Evolutionary conservation across 2,113 vertebrate species (phyloP).

Genomic region (Aptenodytes patagonicus): DNA sequence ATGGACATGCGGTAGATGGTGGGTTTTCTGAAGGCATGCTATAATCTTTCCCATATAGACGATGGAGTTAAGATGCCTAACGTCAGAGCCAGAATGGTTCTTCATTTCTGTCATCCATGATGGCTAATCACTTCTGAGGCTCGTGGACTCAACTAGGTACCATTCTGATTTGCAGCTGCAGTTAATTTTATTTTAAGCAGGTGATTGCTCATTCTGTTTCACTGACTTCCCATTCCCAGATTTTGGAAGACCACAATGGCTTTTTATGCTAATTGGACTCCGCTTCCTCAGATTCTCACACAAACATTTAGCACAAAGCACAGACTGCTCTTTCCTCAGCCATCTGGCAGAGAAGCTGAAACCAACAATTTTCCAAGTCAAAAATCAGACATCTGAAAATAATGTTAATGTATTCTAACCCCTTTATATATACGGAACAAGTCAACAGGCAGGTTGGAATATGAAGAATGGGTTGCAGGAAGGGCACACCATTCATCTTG

Average conservation of each 20-base stretch:
- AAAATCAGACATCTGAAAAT: slow-evolving; percentile 66
- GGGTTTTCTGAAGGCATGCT: not conserved
- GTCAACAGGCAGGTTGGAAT: not conserved
- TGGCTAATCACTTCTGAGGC: not conserved
- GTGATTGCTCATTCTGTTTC: slow-evolving; percentile 16
- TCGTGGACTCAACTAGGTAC: not conserved
- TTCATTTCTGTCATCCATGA: not conserved
- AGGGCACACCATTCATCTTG: not conserved
- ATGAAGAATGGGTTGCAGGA: not conserved
- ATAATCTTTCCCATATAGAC: not conserved
- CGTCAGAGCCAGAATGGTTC: not conserved
- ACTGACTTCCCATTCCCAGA: not conserved
- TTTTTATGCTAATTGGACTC: slow-evolving; percentile 68
- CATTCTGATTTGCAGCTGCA: not conserved
- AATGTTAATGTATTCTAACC: slow-evolving; percentile 46
- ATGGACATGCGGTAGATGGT: rapidly evolving
- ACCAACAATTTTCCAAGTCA: slow-evolving; percentile 73
- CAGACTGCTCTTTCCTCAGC: slow-evolving; percentile 70
- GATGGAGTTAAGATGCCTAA: not conserved
- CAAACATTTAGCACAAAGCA: slow-evolving; percentile 65
- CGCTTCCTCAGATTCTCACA: slow-evolving; percentile 62
- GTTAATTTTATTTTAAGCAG: not conserved
- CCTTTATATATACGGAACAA: not conserved
- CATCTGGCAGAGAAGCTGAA: slow-evolving; percentile 75
- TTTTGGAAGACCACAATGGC: slow-evolving; percentile 38